phyloP scores from a whole-genome alignment of 2,797 vertebrate genomes.

The Malurus splendens region DNA sequence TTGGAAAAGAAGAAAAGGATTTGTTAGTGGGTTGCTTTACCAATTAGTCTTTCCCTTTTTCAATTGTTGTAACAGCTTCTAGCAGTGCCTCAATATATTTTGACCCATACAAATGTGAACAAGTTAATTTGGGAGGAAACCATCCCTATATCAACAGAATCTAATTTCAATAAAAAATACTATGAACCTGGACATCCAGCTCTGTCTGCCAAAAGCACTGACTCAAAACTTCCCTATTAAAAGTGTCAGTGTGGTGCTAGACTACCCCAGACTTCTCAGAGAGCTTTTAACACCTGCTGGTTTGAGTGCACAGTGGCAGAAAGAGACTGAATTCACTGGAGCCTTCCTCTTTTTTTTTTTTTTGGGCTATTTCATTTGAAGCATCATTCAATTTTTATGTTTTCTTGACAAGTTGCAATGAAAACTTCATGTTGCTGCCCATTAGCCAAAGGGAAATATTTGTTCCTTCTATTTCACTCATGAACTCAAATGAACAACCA shows the following conservation, averaged over 20 bases:
- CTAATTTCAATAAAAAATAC: neutral
- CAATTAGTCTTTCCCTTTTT: neutral
- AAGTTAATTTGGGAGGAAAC: neutral
- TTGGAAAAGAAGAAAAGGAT: neutral
- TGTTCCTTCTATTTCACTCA: neutral
- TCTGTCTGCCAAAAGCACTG: neutral
- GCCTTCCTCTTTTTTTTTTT: neutral
- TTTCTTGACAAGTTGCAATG: neutral
- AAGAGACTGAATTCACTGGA: neutral
- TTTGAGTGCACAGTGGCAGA: neutral
- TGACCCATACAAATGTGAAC: neutral
- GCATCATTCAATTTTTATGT: neutral
- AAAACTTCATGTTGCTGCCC: neutral
- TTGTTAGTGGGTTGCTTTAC: neutral
- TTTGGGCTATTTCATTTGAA: neutral
- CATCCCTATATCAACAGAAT: neutral
- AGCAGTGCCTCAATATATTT: neutral
- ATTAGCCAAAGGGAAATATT: neutral
- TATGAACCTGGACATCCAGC: neutral
- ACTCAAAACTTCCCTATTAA: neutral
- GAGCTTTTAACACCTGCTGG: neutral
- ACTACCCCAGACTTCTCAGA: neutral
- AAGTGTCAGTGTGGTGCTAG: neutral
- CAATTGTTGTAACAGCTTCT: neutral
- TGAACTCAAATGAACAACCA: neutral